Evolutionary conservation across 2,888 invertebrate species (phyloP), one percentile per base, ranked within the genome.

Genomic region (Lycia hirtaria): DNA sequence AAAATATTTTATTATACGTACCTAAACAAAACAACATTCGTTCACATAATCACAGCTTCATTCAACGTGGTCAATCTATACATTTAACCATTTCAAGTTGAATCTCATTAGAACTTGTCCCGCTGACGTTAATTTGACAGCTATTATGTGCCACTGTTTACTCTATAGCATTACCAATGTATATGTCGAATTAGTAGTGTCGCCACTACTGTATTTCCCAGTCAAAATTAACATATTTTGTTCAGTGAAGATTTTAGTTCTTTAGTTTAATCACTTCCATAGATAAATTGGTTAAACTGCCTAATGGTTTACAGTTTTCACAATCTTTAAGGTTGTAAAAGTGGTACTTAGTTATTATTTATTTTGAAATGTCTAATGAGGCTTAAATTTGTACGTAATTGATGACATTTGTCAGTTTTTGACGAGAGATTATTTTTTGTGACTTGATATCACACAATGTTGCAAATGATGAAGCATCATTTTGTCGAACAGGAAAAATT

Each of bases 111-210:
- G 10, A 26, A 37, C 15, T 41, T 28, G 47, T 47, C 28, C 20
- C 33, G 14, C n/a, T 48, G 57, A 57, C 52, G 35, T 48, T 57
- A 52, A 52, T 57, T 57, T 57, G 57, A 57, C 57, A 57, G 52
- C 26, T 48, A 47, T 26, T 48, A 32, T 35, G 28, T 56, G 40
- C 33, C 33, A 51, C 51, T 56, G 40, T 56, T 56, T 51, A 56
- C 37, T 24, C 35, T 35, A 26, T n/a, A 28, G 6, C 28, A 3
- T 5, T 9, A 10, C 24, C 2, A 15, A 1, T n/a, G 4, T 24
- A 40, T 26, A 9, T 4, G 1, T 26, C 4, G 17, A 26, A 2
- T 9, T 9, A 22, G 9, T 40, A 7, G 1, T 10, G 26, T 15
- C 9, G 26, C 41, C 26, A 41, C 26, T 12, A 41, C 28, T 26